A percentile compares a stretch with the other conserved stretches of the same genome.
phyloP scores from a whole-genome alignment of 2,888 invertebrate species.

The Leistus spinibarbis region DNA sequence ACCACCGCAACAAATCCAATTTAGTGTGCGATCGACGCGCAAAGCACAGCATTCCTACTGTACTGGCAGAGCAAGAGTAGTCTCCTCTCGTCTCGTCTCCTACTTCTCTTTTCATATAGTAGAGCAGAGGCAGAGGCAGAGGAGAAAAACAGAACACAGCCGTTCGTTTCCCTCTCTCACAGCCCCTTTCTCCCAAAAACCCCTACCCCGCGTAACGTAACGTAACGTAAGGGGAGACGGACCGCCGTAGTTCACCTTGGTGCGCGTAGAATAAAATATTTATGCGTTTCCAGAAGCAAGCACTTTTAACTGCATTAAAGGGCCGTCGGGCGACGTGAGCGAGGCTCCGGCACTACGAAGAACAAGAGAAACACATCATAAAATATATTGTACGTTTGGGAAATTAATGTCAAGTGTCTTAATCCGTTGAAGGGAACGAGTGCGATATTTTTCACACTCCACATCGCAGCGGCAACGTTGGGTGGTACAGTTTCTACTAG shows the following conservation, averaged over 20 bases:
- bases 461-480: slow-evolving; percentile 15
- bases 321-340: slow-evolving; percentile 35
- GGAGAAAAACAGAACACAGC: not conserved
- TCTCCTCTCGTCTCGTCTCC: not conserved
- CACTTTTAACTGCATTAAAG: slow-evolving; percentile 38
- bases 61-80: not conserved
- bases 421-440: slow-evolving; percentile 49
- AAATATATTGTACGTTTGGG: slow-evolving; percentile 59
- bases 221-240: not conserved
- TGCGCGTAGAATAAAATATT: slow-evolving; percentile 32
- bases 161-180: not conserved
- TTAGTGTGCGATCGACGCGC: not conserved
- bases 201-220: too few species aligned
- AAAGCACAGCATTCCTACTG: not conserved
- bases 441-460: slow-evolving; percentile 39
- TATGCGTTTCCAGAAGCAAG: slow-evolving; percentile 40
- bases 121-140: not conserved
- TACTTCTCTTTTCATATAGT: not conserved
- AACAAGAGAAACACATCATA: slow-evolving; percentile 57
- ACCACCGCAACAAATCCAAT: not conserved
- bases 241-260: slow-evolving; percentile 18
- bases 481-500: not conserved
- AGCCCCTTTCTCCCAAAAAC: too few species aligned
- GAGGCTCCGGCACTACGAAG: slow-evolving; percentile 25
- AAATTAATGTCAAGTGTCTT: slow-evolving; percentile 61